phyloP scores from a whole-genome alignment of 2,113 vertebrate species.

The Muscicapa adusta region DNA sequence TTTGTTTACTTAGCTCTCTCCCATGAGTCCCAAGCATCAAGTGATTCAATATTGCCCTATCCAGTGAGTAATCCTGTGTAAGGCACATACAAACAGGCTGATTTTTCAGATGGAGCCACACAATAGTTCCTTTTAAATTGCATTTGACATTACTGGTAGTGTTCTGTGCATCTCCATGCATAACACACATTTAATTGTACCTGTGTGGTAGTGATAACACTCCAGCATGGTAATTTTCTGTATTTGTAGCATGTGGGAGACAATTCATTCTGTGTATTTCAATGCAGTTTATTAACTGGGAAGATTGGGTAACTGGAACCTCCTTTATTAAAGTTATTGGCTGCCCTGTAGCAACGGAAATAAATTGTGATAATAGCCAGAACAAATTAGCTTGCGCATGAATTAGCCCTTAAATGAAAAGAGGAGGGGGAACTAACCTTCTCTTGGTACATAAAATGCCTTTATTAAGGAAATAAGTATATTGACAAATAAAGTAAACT shows the following conservation, averaged over 20 bases:
- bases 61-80: constrained; percentile 18
- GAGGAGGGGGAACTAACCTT: constrained; percentile 1
- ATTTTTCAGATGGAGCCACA: constrained; percentile 52
- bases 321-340: constrained; percentile 72
- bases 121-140: constrained; percentile 64
- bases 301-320: constrained; percentile 66
- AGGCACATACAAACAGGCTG: constrained; percentile 28
- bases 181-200: constrained; percentile 67
- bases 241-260: constrained; percentile 45
- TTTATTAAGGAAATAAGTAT: not conserved
- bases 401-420: constrained; percentile 57
- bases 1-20: constrained; percentile 38
- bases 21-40: constrained; percentile 1
- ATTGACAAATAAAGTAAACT: constrained; percentile 6
- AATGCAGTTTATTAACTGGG: constrained; percentile 69
- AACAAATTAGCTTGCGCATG: constrained; percentile 67
- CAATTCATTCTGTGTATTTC: constrained; percentile 61
- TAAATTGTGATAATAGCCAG: constrained; percentile 71
- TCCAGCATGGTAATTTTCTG: constrained; percentile 45
- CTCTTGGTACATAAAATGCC: not conserved
- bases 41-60: constrained; percentile 44
- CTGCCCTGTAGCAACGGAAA: constrained; percentile 60
- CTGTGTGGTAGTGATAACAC: constrained; percentile 67
- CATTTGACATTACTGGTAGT: constrained; percentile 53
- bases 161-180: constrained; percentile 36